These are phyloP conservation scores for Lycophotia porphyrea DNA, from an alignment of 2,888 invertebrate genomes.

Conservation along the genomic window DNA sequence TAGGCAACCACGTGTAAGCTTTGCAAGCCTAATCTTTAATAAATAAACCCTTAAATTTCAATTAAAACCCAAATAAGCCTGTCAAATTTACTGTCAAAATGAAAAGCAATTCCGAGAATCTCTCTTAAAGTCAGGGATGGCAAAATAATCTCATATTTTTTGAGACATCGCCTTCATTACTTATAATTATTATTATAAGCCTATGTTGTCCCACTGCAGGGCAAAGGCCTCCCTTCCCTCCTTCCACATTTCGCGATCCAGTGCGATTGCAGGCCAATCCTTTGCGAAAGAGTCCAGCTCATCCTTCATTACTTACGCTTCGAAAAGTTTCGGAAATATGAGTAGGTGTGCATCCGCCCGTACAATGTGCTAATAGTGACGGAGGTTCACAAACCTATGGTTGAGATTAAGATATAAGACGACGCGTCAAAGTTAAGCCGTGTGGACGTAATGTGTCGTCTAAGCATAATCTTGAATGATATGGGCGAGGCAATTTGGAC, in stretches of 20 bases:
- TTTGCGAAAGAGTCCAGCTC: too few species aligned
- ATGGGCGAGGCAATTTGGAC: not conserved
- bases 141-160: constrained; percentile 19
- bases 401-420: not conserved
- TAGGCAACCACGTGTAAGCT: not conserved
- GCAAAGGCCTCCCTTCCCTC: too few species aligned
- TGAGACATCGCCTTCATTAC: constrained; percentile 11
- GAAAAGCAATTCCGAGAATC: constrained; percentile 13
- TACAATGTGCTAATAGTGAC: constrained; percentile 18
- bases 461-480: constrained; percentile 12
- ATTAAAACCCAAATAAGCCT: constrained; percentile 13
- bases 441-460: constrained; percentile 16
- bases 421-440: constrained; percentile 18
- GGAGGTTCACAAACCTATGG: not conserved
- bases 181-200: too few species aligned
- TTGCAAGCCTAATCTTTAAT: not conserved
- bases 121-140: not conserved
- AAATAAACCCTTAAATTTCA: constrained; percentile 16
- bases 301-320: constrained; percentile 18
- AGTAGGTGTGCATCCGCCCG: constrained; percentile 5
- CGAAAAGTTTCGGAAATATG: constrained; percentile 22
- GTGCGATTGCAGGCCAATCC: too few species aligned
- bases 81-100: not conserved
- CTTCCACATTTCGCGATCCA: too few species aligned
- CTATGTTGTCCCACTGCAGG: too few species aligned